phyloP scores from a whole-genome alignment of 2,888 invertebrate genomes.

The Synergus laeviventris region DNA sequence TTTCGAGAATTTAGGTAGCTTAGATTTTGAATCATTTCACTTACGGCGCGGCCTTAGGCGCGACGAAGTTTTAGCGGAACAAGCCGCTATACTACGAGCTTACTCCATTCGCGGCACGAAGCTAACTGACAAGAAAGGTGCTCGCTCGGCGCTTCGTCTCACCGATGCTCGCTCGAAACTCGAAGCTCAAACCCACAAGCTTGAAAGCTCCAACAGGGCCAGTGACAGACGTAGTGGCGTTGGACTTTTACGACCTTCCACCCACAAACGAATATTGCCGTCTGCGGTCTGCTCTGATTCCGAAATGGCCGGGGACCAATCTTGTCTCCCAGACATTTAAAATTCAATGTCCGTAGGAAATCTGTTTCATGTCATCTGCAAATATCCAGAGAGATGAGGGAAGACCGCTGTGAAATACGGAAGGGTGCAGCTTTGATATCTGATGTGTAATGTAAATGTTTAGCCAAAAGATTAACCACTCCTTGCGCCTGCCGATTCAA shows the following conservation, averaged over 20 bases:
- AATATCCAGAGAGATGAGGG: not conserved
- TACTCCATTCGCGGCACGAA: conserved; percentile 64
- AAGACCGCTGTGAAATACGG: not conserved
- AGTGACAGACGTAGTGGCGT: conserved; percentile 37
- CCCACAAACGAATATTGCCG: conserved; percentile 39
- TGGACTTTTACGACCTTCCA: conserved; percentile 38
- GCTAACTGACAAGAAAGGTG: conserved; percentile 62
- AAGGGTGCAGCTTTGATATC: not conserved
- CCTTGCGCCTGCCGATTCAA: conserved; percentile 14
- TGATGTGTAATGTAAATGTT: conserved; percentile 20
- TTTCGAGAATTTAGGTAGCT: not conserved
- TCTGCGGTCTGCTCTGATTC: conserved; percentile 18
- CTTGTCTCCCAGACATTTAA: conserved; percentile 7
- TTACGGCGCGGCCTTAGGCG: conserved; percentile 32
- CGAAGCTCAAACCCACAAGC: conserved; percentile 18
- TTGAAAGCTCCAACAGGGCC: conserved; percentile 22
- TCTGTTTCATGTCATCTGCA: conserved; percentile 24
- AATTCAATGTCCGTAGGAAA: conserved; percentile 37
- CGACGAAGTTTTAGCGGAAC: conserved; percentile 21
- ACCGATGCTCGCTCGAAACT: conserved; percentile 15
- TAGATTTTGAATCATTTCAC: not conserved
- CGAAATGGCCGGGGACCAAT: conserved; percentile 20
- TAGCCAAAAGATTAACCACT: conserved; percentile 29
- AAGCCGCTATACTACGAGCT: conserved; percentile 26
- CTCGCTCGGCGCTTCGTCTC: conserved; percentile 42